phyloP scores from a whole-genome alignment of 2,113 vertebrate species.

The sheep (Ovis aries) region DNA sequence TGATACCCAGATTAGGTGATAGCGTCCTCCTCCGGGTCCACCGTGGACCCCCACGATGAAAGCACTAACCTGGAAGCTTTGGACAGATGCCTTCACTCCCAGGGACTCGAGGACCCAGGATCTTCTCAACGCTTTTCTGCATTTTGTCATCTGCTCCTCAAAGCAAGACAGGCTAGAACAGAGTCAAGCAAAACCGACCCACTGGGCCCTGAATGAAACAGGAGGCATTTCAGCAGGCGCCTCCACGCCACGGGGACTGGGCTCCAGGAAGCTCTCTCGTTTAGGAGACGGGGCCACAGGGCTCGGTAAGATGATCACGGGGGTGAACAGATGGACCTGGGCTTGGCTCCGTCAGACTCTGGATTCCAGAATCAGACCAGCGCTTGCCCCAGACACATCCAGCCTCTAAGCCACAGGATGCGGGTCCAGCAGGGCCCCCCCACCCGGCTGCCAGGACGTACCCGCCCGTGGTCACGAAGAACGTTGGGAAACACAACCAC shows the following conservation, averaged over 20 bases:
- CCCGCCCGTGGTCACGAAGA: accelerated
- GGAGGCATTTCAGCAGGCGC: neutral
- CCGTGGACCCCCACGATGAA: accelerated
- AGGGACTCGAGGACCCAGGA: neutral
- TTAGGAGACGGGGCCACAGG: neutral
- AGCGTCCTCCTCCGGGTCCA: accelerated
- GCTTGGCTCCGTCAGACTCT: accelerated
- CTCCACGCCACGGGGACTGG: accelerated
- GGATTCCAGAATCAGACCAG: too few relatives aligned
- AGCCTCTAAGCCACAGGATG: accelerated
- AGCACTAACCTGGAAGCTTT: too few relatives aligned
- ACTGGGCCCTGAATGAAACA: accelerated
- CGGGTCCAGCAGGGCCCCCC: accelerated
- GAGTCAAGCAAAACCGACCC: neutral
- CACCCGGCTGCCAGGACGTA: accelerated
- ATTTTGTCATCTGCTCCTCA: neutral
- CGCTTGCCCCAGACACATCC: accelerated
- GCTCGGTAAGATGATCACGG: accelerated
- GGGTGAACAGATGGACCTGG: accelerated
- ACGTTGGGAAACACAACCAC: accelerated
- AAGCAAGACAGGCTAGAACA: neutral
- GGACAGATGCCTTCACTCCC: neutral
- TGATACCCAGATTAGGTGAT: too few relatives aligned
- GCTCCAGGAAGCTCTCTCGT: neutral
- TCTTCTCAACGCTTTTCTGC: neutral